Base-by-base conservation (phyloP, 2,113 vertebrate species). In the Lepus europaeus region DNA sequence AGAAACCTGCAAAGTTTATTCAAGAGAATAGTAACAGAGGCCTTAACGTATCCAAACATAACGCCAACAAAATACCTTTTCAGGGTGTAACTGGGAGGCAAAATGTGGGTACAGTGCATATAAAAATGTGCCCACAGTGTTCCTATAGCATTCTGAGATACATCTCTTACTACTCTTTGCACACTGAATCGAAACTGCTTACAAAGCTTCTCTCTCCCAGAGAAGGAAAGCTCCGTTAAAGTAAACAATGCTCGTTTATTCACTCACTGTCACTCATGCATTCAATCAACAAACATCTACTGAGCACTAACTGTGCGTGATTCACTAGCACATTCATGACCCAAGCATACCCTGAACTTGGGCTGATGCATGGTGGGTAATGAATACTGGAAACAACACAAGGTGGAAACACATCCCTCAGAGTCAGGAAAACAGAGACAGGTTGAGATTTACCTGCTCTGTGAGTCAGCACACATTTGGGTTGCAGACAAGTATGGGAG, bases 271-370 rank as follows among this genome's bases (percentile, higher is more conserved):
- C 29, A 2, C 66, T 36, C 17, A 4, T 10, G n/a, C 3, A 33
- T 8, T n/a, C 70, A 76, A 4, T 82, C 74, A 64, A 5, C 79
- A 89, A 49, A 78, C 20, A 69, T 8, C 14, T 31, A 74, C 6
- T 25, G 27, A 73, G 29, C 3, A 25, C 49, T 63, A 1, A 2
- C 8, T 7, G 13, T 7, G 22, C 2, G 19, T 2, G 19, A 3
- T 3, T 36, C 59, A 22, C 64, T 23, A 7, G 11, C 39, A 17
- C 5, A 25, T 19, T 66, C 70, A 27, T 7, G 20, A 59, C 13
- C 61, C 1, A 11, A 56, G 25, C 6, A 45, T n/a, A 36, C 51
- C 82, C 51, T 86, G 59, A 13, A 1, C 10, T 25, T 3, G 0
- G 9, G 56, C 69, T 49, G 36, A 25, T 3, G 51, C 11, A 17